Conservation (phyloP, 2,888 invertebrate species). For the Orthosia gracilis region DNA sequence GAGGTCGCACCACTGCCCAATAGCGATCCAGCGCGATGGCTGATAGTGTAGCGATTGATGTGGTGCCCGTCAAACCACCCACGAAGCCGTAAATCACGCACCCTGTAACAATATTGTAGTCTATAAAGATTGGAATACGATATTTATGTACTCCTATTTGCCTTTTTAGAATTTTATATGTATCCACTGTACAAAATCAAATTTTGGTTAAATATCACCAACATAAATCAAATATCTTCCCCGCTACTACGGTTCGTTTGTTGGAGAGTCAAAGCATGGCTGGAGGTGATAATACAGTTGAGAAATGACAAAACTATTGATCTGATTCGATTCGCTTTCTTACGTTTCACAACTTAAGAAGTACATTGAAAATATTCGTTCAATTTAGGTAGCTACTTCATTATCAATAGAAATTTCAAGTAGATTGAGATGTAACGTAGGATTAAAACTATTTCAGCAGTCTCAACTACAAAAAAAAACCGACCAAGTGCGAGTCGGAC, state of each 20-base stretch:
- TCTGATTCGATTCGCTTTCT: conserved; percentile 22
- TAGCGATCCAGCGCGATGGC: conserved; percentile 96
- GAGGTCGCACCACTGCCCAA: conserved; percentile 95
- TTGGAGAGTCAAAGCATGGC: conserved; percentile 33
- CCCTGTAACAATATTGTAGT: conserved; percentile 87
- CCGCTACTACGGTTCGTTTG: conserved; percentile 33
- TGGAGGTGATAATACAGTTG: conserved; percentile 37
- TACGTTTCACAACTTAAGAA: conserved; percentile 2
- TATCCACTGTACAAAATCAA: not conserved
- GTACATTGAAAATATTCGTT: not conserved
- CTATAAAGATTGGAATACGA: not conserved
- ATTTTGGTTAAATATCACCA: conserved; percentile 11
- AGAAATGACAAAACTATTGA: conserved; percentile 39
- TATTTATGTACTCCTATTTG: not conserved
- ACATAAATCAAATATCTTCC: conserved; percentile 39
- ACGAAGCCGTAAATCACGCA: conserved; percentile 95
- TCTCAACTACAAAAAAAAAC: not conserved
- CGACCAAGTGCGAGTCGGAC: no score
- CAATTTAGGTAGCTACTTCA: not conserved
- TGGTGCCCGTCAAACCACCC: conserved; percentile 95
- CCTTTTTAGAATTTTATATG: not conserved
- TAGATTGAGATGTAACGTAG: not conserved
- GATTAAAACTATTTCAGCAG: not conserved
- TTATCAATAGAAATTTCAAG: not conserved
- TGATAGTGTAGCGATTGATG: conserved; percentile 95